Conservation (phyloP, 2,888 invertebrate genomes). For the Aleiodes testaceus region DNA sequence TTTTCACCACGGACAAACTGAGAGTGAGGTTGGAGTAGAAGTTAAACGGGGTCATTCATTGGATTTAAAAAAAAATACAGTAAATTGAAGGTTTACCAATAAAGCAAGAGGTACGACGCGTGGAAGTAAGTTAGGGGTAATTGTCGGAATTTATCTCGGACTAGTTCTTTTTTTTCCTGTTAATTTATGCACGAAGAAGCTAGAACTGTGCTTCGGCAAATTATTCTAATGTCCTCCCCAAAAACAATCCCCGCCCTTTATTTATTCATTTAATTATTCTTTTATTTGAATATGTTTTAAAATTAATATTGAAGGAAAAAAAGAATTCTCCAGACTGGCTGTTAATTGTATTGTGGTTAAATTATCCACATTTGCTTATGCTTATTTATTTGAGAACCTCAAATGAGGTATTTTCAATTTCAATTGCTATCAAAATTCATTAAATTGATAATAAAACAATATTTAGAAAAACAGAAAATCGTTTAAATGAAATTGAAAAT, state of each 20-base stretch:
- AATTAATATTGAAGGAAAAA: conserved; percentile 8
- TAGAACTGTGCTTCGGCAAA: conserved; percentile 51
- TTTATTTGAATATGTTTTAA: conserved; percentile 10
- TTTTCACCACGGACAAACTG: conserved; percentile 70
- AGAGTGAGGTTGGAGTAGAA: conserved; percentile 70
- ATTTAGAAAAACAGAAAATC: neutral
- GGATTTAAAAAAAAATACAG: conserved; percentile 41
- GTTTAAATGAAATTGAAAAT: conserved; percentile 43
- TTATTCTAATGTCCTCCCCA: conserved; percentile 47
- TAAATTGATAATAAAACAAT: conserved; percentile 3
- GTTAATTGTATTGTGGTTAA: conserved; percentile 7
- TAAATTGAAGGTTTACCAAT: conserved; percentile 61
- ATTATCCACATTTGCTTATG: conserved; percentile 57
- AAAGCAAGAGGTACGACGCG: conserved; percentile 61
- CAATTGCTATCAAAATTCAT: conserved; percentile 36
- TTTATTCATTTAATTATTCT: neutral
- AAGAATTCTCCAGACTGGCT: conserved; percentile 20
- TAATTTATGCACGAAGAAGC: conserved; percentile 51
- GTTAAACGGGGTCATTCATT: conserved; percentile 54
- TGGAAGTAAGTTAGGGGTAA: conserved; percentile 69
- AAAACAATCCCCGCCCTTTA: conserved; percentile 7
- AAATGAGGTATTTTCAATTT: conserved; percentile 57
- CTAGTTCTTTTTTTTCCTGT: conserved; percentile 42
- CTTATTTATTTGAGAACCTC: conserved; percentile 56
- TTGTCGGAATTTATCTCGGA: conserved; percentile 50